Base-by-base conservation (phyloP, 1,140 invertebrate genomes). In the Anastrepha ludens region DNA sequence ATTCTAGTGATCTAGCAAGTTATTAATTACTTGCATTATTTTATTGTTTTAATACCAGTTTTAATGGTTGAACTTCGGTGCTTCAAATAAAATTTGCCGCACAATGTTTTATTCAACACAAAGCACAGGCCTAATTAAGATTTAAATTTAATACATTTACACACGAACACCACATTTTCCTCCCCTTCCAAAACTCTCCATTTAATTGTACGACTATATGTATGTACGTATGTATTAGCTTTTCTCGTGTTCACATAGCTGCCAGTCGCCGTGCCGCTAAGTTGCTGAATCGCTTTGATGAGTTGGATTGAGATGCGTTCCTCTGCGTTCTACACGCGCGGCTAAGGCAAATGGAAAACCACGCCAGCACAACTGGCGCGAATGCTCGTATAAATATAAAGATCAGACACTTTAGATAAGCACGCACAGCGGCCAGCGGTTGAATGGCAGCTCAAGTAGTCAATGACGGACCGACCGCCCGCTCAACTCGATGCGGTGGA, bases 351-450 rank as follows among this genome's bases (percentile, higher is more conserved):
- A 81, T 55, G 74, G 44, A 29, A 58, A 50, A 81, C 13, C n/a
- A 81, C n/a, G 17, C 39, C 17, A 81, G 11, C 44, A 81, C 39
- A 58, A 64, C 85, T 15, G n/a, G 58, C 50, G 85, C 29, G 15
- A 41, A n/a, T 60, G 58, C 59, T 60, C 85, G 44, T 55, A 64
- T 44, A 86, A 7, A 47, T 50, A n/a, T 50, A 44, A 41, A 41
- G 85, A 86, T 86, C 85, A 86, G 85, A 86, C 85, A 86, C 85
- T 86, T 86, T 86, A 86, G 85, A 86, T 86, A 86, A 86, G 85
- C 60, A 60, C 85, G 58, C 29, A 86, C 85, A 64, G 4, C 17
- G 6, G 47, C 74, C 47, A 29, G 29, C 1, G 29, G 47, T 81
- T 81, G 74, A 81, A 55, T 81, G 74, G 55, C 74, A 50, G 74